A percentile compares a stretch with the other conserved stretches of the same genome.
Conservation (phyloP, 2,797 vertebrate species). For the Tachyglossus aculeatus region DNA sequence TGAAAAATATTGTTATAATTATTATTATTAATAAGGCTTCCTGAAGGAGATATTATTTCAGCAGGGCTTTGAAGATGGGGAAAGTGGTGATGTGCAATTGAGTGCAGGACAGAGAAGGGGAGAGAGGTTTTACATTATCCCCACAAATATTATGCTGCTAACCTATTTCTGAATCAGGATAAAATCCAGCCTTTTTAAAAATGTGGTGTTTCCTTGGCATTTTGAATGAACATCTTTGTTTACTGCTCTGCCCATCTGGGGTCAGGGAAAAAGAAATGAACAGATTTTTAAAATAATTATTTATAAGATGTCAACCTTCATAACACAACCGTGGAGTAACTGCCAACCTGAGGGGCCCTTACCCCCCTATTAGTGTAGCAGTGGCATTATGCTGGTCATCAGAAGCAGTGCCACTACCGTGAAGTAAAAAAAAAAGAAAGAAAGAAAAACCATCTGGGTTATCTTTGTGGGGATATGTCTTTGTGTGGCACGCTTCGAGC, state of each 20-base stretch:
- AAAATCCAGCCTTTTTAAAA: conserved; percentile 57
- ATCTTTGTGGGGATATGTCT: background rate
- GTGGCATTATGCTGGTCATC: conserved; percentile 64
- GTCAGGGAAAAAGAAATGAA: conserved; percentile 68
- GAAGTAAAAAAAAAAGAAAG: conserved; percentile 28
- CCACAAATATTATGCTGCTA: too few relatives aligned
- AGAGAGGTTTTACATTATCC: too few relatives aligned
- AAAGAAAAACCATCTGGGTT: conserved; percentile 6
- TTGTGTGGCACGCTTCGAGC: background rate
- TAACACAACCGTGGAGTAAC: conserved; percentile 65
- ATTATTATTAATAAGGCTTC: too few relatives aligned
- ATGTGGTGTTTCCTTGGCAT: conserved; percentile 40
- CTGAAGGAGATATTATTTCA: too few relatives aligned
- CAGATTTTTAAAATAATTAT: conserved; percentile 79
- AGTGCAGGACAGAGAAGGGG: too few relatives aligned
- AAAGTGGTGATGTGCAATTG: too few relatives aligned
- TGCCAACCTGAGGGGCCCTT: conserved; percentile 63
- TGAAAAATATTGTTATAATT: too few relatives aligned
- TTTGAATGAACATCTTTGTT: conserved; percentile 54
- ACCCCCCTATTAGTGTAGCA: conserved; percentile 47
- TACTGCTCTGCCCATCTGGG: conserved; percentile 59
- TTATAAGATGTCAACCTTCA: conserved; percentile 79
- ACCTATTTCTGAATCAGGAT: too few relatives aligned
- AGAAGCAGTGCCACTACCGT: too few relatives aligned
- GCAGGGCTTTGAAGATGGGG: too few relatives aligned